A percentile compares a stretch with the other conserved stretches of the same genome.
phyloP scores from a whole-genome alignment of 37 sponge, comb jelly and placozoan species.

The Tethya wilhelma region DNA sequence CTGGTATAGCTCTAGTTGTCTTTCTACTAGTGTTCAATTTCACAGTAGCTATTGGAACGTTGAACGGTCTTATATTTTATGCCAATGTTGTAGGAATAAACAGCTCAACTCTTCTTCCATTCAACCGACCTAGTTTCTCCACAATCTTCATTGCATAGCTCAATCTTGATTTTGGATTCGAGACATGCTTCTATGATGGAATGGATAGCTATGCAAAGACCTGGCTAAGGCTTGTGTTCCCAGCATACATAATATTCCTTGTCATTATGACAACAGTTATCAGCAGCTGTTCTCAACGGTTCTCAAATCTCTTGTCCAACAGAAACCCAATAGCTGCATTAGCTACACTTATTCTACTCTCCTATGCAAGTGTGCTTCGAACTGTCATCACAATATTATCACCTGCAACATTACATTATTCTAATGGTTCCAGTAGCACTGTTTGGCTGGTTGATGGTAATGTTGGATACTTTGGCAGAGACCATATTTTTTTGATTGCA shows the following conservation, averaged over 20 bases:
- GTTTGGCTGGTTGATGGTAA: constrained; percentile 14
- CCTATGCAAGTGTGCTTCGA: constrained; percentile 15
- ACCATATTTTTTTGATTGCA: neutral
- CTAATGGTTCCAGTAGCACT: neutral
- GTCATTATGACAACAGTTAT: constrained; percentile 3
- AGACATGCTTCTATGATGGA: too few species aligned
- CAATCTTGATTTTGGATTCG: too few species aligned
- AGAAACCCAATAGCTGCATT: constrained; percentile 21
- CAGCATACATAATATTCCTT: constrained; percentile 3
- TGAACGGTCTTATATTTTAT: constrained; percentile 44
- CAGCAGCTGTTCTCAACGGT: neutral
- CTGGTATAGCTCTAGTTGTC: constrained; percentile 27
- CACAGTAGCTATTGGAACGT: constrained; percentile 3
- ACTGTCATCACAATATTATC: neutral
- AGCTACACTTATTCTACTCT: constrained; percentile 27
- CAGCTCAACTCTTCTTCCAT: constrained; percentile 7
- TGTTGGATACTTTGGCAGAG: neutral
- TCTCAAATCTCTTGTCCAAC: neutral
- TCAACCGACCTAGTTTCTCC: neutral
- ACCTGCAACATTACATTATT: neutral
- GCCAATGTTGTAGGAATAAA: too few species aligned
- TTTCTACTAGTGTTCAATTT: too few species aligned
- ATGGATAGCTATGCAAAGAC: too few species aligned
- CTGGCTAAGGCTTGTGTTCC: constrained; percentile 33
- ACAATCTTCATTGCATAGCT: too few species aligned